A percentile compares a stretch with the other conserved stretches of the same genome.
Conservation (phyloP, 2,888 invertebrate genomes). For the Drosophila birchii region DNA sequence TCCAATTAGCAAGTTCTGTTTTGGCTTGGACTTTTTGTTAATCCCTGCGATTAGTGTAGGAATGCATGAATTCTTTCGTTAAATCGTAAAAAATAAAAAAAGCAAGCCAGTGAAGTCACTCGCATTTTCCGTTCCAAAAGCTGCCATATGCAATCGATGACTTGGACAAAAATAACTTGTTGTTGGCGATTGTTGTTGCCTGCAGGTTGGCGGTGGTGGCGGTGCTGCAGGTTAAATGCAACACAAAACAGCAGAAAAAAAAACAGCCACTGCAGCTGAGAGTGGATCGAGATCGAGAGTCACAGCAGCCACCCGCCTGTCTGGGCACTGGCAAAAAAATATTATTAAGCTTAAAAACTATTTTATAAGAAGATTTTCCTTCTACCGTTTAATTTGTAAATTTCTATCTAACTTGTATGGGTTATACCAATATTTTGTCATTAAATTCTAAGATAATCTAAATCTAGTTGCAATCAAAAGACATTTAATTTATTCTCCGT, state of each 20-base stretch:
- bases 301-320: slow-evolving; percentile 59
- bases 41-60: slow-evolving; percentile 5
- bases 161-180: slow-evolving; percentile 48
- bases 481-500: not conserved
- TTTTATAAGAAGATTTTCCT: no score
- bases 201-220: slow-evolving; percentile 2
- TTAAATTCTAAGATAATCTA: no score
- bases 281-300: slow-evolving; percentile 33
- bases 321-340: slow-evolving; percentile 5
- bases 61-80: slow-evolving; percentile 30
- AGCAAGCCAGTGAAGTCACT: slow-evolving; percentile 25
- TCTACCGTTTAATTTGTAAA: not conserved
- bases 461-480: not conserved
- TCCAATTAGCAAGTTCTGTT: slow-evolving; percentile 34
- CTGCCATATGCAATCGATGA: slow-evolving; percentile 45
- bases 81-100: slow-evolving; percentile 12
- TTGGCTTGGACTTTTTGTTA: not conserved
- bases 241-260: slow-evolving; percentile 31
- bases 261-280: slow-evolving; percentile 49
- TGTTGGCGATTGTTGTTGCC: slow-evolving; percentile 30
- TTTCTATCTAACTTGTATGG: not conserved
- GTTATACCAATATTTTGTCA: not conserved
- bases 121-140: slow-evolving; percentile 30
- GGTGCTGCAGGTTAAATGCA: slow-evolving; percentile 36
- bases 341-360: no score